Evolutionary conservation across 2,888 invertebrate species (phyloP).

Genomic region (Drosophila macrospina): DNA sequence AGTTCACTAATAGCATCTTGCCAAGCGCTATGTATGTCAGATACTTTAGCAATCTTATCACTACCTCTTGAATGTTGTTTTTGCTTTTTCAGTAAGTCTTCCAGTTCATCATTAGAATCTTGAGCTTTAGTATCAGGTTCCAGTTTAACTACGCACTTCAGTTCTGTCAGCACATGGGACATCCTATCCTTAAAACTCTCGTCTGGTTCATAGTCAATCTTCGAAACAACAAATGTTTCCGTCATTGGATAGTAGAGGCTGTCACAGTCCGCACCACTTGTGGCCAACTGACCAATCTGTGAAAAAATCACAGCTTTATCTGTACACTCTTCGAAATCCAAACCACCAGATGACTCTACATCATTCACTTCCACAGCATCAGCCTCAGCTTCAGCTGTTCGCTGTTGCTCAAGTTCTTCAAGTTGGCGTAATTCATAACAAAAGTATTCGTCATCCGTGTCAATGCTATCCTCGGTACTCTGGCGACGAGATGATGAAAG

Average conservation of each 20-base stretch:
- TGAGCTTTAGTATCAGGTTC: constrained; percentile 38
- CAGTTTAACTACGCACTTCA: constrained; percentile 89
- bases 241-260: constrained; percentile 9
- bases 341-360: neutral
- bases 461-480: constrained; percentile 96
- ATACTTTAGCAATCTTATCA: constrained; percentile 77
- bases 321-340: neutral
- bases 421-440: constrained; percentile 94
- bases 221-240: neutral
- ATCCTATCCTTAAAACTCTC: constrained; percentile 92
- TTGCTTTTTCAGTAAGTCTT: neutral
- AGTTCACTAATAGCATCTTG: constrained; percentile 78
- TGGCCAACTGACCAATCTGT: constrained; percentile 87
- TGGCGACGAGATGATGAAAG: constrained; percentile 95
- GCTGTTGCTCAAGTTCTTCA: constrained; percentile 91
- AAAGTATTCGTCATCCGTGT: constrained; percentile 97
- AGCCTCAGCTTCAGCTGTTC: neutral
- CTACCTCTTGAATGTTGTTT: neutral
- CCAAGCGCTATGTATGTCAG: constrained; percentile 84
- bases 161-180: constrained; percentile 91
- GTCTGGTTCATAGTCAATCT: constrained; percentile 87
- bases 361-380: too few species aligned
- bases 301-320: constrained; percentile 69
- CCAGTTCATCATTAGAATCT: neutral
- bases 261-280: constrained; percentile 86